Evolutionary conservation across 2,113 vertebrate genomes (phyloP).

Genomic region (Atherinomorus stipes): DNA sequence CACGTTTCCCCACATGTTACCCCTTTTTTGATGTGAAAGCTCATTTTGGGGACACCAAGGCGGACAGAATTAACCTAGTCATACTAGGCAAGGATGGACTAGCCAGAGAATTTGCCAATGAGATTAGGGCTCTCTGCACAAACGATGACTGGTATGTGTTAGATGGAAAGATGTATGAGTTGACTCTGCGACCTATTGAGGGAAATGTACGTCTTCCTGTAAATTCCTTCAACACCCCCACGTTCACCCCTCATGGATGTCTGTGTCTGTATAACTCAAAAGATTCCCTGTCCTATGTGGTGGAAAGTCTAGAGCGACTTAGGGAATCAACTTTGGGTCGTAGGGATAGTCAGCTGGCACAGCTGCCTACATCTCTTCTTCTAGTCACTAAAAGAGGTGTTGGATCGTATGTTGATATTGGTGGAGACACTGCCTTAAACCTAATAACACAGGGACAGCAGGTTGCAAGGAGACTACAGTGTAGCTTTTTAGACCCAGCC

Average conservation of each 20-base stretch:
- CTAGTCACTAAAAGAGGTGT: slow-evolving; percentile 92
- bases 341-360: slow-evolving; percentile 87
- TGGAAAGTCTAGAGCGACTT: slow-evolving; percentile 96
- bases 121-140: slow-evolving; percentile 96
- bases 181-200: slow-evolving; percentile 93
- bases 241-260: slow-evolving; percentile 95
- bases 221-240: slow-evolving; percentile 96
- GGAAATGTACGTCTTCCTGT: slow-evolving; percentile 96
- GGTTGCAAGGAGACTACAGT: slow-evolving; percentile 92
- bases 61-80: slow-evolving; percentile 93
- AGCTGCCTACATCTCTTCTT: slow-evolving; percentile 89
- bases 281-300: slow-evolving; percentile 93
- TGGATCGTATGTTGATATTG: slow-evolving; percentile 85
- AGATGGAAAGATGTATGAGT: slow-evolving; percentile 96
- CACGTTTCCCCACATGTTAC: slow-evolving; percentile 85
- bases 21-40: slow-evolving; percentile 88
- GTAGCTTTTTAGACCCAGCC: slow-evolving; percentile 91
- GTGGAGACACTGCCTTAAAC: slow-evolving; percentile 92
- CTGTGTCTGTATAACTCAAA: slow-evolving; percentile 98
- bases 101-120: slow-evolving; percentile 94
- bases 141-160: slow-evolving; percentile 95
- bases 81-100: slow-evolving; percentile 97
- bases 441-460: slow-evolving; percentile 96
- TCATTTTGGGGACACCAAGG: slow-evolving; percentile 81
- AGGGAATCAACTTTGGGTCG: slow-evolving; percentile 89